Percentiles rank a stretch among this genome's conserved stretches.
These are phyloP conservation scores for Ennomos fuscantarius DNA, from an alignment of 2,888 invertebrate genomes.

Conservation along the genomic window DNA sequence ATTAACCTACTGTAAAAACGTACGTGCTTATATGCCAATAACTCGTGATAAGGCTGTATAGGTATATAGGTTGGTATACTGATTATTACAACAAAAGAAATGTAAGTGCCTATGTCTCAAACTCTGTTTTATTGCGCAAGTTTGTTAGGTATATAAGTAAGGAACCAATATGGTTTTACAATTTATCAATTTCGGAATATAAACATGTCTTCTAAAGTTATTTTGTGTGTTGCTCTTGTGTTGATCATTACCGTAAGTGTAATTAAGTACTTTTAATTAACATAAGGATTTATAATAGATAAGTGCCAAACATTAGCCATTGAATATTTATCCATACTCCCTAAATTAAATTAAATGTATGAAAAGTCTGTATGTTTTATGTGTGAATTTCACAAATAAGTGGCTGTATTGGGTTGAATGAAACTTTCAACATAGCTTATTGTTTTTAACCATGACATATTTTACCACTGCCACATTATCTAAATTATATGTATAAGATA, in stretches of 20 bases:
- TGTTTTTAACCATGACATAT: too few relatives aligned
- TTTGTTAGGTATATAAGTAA: conserved; percentile 28
- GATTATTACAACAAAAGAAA: conserved; percentile 20
- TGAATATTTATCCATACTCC: too few relatives aligned
- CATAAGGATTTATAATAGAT: too few relatives aligned
- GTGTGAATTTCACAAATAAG: too few relatives aligned
- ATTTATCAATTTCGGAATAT: conserved; percentile 11
- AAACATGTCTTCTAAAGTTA: conserved; percentile 34
- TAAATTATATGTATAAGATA: too few relatives aligned
- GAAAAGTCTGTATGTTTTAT: too few relatives aligned
- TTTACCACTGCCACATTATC: too few relatives aligned
- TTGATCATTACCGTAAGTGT: conserved; percentile 36
- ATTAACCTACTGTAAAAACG: conserved; percentile 9
- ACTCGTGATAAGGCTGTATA: conserved; percentile 13
- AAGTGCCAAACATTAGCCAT: too few relatives aligned
- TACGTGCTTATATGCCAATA: conserved; percentile 20
- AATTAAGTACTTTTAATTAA: background rate
- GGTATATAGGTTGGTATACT: background rate
- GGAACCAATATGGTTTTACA: background rate
- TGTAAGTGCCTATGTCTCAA: conserved; percentile 18
- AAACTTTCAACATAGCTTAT: too few relatives aligned
- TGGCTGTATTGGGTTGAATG: too few relatives aligned
- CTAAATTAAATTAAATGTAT: too few relatives aligned
- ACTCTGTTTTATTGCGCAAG: conserved; percentile 26
- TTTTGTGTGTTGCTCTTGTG: conserved; percentile 34